A percentile compares a stretch with the other conserved stretches of the same genome.
These are phyloP conservation scores for Coelinius sp. DNA, from an alignment of 2,888 invertebrate species.

Conservation along the genomic window DNA sequence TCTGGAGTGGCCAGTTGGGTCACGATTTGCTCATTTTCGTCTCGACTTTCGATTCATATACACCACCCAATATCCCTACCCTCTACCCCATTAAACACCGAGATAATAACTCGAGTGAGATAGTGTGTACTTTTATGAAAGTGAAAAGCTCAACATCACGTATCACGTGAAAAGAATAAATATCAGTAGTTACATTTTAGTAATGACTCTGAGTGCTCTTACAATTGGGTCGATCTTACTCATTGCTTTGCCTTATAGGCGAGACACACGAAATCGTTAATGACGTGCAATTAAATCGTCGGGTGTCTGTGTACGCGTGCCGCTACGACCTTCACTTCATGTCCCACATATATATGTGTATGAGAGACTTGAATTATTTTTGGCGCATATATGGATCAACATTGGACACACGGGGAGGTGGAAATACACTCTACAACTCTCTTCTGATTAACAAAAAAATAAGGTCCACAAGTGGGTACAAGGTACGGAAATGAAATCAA, in stretches of 20 bases:
- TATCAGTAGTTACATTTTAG: conserved; percentile 37
- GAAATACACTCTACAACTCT: not conserved
- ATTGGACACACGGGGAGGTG: not conserved
- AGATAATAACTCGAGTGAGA: conserved; percentile 10
- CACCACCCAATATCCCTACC: not conserved
- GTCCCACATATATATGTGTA: not conserved
- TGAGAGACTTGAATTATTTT: not conserved
- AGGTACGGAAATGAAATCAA: conserved; percentile 19
- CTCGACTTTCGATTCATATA: conserved; percentile 37
- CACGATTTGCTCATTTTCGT: conserved; percentile 29
- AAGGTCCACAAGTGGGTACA: not conserved
- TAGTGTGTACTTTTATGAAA: not conserved
- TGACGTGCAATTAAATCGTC: conserved; percentile 48
- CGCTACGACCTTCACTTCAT: conserved; percentile 29
- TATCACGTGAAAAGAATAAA: conserved; percentile 24
- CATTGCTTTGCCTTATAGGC: conserved; percentile 18
- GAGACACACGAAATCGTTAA: conserved; percentile 47
- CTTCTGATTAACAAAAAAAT: not conserved
- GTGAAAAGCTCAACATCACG: not conserved
- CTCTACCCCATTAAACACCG: too few species aligned
- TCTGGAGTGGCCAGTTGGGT: conserved; percentile 34
- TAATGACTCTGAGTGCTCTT: conserved; percentile 11
- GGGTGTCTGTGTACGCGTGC: conserved; percentile 43
- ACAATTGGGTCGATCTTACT: conserved; percentile 29
- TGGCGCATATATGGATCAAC: not conserved